These are phyloP conservation scores for Micromesistius poutassou DNA, from an alignment of 2,797 vertebrate genomes.

Conservation along the genomic window DNA sequence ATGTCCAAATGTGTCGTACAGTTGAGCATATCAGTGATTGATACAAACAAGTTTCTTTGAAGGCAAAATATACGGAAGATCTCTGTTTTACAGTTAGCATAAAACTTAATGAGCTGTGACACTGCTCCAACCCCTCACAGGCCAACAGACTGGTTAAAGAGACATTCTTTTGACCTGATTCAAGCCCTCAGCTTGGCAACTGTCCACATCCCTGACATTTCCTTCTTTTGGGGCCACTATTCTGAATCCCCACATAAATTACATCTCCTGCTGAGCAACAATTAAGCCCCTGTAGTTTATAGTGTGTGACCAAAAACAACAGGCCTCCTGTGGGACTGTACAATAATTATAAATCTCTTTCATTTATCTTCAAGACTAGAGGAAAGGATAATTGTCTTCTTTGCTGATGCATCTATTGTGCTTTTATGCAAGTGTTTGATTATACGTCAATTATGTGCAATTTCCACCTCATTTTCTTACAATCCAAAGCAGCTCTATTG, in stretches of 20 bases:
- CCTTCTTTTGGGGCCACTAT: background rate
- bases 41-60: background rate
- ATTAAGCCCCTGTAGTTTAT: constrained; percentile 1
- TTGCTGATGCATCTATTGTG: background rate
- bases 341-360: background rate
- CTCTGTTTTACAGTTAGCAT: background rate
- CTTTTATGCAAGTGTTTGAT: background rate
- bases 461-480: background rate
- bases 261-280: background rate
- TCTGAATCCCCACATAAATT: constrained; percentile 4
- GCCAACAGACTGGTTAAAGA: background rate
- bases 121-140: background rate
- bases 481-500: background rate
- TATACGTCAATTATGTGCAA: background rate
- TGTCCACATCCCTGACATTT: background rate
- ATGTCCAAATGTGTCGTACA: background rate
- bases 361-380: background rate
- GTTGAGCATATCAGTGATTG: background rate
- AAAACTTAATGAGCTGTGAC: background rate
- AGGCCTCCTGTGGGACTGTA: background rate
- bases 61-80: background rate
- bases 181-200: background rate
- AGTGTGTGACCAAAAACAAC: background rate
- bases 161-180: background rate
- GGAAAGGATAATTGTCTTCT: background rate